phyloP scores from a whole-genome alignment of 2,797 vertebrate species.

The Parauchenoglanis punctatus region DNA sequence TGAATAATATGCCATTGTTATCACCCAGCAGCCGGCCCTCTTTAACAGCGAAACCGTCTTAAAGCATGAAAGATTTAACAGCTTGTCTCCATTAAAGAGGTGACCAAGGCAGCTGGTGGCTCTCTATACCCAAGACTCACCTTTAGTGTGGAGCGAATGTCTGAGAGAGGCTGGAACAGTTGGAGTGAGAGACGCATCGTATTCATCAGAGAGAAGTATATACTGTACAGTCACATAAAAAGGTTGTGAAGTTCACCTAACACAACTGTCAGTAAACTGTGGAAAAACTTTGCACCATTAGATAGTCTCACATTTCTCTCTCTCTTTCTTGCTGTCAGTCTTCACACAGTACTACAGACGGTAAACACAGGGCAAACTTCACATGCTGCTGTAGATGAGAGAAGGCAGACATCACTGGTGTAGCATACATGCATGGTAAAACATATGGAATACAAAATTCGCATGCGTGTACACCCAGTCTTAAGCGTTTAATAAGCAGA shows the following conservation, averaged over 20 bases:
- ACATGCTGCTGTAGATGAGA: conserved; percentile 39
- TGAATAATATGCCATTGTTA: conserved; percentile 65
- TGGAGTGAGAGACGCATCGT: conserved; percentile 17
- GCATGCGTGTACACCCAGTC: neutral
- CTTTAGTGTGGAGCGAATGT: conserved; percentile 46
- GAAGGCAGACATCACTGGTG: conserved; percentile 29
- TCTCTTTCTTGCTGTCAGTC: conserved; percentile 28
- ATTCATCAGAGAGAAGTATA: conserved; percentile 32
- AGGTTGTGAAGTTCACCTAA: conserved; percentile 36
- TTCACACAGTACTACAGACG: conserved; percentile 32
- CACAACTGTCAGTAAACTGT: conserved; percentile 28
- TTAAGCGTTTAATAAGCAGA: conserved; percentile 25
- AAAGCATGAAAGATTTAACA: conserved; percentile 72
- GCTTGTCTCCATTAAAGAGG: conserved; percentile 64
- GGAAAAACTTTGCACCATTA: conserved; percentile 20
- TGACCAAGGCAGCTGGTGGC: conserved; percentile 48
- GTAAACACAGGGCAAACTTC: conserved; percentile 47
- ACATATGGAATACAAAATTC: conserved; percentile 41
- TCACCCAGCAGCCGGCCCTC: conserved; percentile 59
- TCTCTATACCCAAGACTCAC: conserved; percentile 50
- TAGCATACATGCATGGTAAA: conserved; percentile 33
- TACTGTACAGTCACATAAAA: conserved; percentile 37
- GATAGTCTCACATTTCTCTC: neutral
- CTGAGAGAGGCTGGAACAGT: conserved; percentile 28
- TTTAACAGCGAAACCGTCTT: conserved; percentile 72